Evolutionary conservation across 2,113 vertebrate species (phyloP).

Genomic region (Phylloscopus trochiloides): DNA sequence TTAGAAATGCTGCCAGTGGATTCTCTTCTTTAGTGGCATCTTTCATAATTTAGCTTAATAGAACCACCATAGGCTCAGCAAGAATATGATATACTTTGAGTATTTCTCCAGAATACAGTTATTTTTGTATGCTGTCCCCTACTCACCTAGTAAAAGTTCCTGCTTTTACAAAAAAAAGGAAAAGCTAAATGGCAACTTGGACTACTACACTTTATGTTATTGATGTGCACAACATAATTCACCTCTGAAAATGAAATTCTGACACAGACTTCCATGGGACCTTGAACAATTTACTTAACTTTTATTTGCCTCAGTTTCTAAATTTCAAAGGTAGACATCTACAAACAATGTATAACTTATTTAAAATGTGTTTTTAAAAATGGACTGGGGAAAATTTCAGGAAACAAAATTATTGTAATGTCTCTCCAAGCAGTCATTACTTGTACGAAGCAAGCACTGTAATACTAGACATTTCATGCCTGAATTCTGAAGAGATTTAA

Average conservation of each 20-base stretch:
- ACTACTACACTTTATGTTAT: neutral
- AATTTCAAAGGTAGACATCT: constrained; percentile 46
- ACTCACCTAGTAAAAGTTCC: neutral
- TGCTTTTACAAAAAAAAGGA: neutral
- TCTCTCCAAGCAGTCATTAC: constrained; percentile 60
- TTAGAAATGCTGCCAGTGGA: neutral
- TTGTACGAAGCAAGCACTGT: neutral
- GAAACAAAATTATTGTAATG: constrained; percentile 61
- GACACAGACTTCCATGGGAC: neutral
- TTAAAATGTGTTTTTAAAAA: constrained; percentile 37
- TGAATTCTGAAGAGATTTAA: constrained; percentile 53
- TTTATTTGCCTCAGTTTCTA: constrained; percentile 44
- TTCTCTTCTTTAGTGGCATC: neutral
- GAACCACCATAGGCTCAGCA: neutral
- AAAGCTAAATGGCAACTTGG: neutral
- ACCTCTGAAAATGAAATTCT: constrained; percentile 22
- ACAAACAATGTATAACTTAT: constrained; percentile 48
- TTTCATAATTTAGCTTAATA: neutral
- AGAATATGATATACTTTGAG: neutral
- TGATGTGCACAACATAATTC: constrained; percentile 23
- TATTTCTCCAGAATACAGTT: neutral
- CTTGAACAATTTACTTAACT: constrained; percentile 4
- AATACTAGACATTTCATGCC: constrained; percentile 48
- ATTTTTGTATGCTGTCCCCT: neutral
- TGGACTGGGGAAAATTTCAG: constrained; percentile 38